Base-by-base conservation (phyloP, 2,888 invertebrate species). In the Melieria omissa region DNA sequence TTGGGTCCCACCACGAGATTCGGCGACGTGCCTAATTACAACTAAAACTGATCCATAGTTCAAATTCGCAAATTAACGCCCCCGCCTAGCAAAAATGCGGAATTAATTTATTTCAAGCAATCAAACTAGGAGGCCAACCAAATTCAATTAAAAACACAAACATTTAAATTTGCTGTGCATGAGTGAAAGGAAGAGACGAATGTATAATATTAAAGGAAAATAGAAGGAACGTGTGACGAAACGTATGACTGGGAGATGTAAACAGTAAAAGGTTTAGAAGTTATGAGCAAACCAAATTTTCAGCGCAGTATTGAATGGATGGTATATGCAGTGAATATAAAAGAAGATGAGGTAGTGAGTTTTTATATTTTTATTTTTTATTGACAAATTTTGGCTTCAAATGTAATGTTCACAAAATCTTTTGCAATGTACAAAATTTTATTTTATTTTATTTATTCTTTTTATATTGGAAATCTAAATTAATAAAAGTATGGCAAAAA, bases 1-100 rank as follows among this genome's bases (percentile, higher is more conserved):
- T 78, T 74, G 81, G 81, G 41, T 82, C 83, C 54, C 77, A 82
- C 77, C 83, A 83, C 76, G 84, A 84, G 74, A 83, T 84, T 16
- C 81, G 84, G 71, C 81, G 84, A 73, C 78, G 82, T n/a, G 74
- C 78, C 47, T 77, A 72, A 69, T 10, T 14, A 42, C 9, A n/a
- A n/a, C 6, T 41, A 55, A 8, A 45, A 16, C 5, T 3, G 46
- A 29, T 29, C 1, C 44, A 1, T 10, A 54, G 14, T 5, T 8
- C n/a, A 5, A 10, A 4, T 3, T 4, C 41, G 9, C 9, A 45
- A 46, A 12, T 29, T 9, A 46, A 45, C 29, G 9, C 55, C 41
- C 29, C 8, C 29, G 29, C 29, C 29, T 29, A 29, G 29, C 29
- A 29, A 29, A 29, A 29, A 29, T 29, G 29, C 29, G 29, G 29